Evolutionary conservation across 2,888 invertebrate genomes (phyloP).

Genomic region (Mimachlamys varia): DNA sequence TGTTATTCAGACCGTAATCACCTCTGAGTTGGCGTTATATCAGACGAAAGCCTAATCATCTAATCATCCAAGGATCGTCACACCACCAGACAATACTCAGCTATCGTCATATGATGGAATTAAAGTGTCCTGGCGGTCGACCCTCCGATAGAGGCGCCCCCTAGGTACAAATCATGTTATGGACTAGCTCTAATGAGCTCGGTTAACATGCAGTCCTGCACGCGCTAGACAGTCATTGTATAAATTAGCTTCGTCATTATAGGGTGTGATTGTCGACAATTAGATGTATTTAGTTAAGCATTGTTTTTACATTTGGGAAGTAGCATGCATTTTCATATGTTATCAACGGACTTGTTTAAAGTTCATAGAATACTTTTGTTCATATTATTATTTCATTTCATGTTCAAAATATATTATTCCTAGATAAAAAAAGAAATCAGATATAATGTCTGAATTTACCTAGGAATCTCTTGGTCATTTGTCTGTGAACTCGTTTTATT

Average conservation of each 20-base stretch:
- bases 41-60: background rate
- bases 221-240: constrained; percentile 31
- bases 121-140: constrained; percentile 21
- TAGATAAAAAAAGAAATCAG: too few relatives aligned
- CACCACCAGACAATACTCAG: constrained; percentile 6
- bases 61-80: background rate
- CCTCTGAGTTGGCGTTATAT: background rate
- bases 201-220: background rate
- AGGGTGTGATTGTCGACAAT: background rate
- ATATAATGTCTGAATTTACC: background rate
- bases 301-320: background rate
- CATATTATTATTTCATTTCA: too few relatives aligned
- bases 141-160: constrained; percentile 19
- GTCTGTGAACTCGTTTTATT: too few relatives aligned
- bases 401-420: too few relatives aligned
- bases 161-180: constrained; percentile 17
- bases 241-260: constrained; percentile 11
- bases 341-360: too few relatives aligned
- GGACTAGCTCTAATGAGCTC: constrained; percentile 13
- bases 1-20: background rate
- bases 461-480: too few relatives aligned
- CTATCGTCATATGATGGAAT: constrained; percentile 24
- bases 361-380: too few relatives aligned
- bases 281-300: constrained; percentile 3
- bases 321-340: background rate